phyloP scores from a whole-genome alignment of 2,888 invertebrate genomes.

The Caenorhabditis sp. region DNA sequence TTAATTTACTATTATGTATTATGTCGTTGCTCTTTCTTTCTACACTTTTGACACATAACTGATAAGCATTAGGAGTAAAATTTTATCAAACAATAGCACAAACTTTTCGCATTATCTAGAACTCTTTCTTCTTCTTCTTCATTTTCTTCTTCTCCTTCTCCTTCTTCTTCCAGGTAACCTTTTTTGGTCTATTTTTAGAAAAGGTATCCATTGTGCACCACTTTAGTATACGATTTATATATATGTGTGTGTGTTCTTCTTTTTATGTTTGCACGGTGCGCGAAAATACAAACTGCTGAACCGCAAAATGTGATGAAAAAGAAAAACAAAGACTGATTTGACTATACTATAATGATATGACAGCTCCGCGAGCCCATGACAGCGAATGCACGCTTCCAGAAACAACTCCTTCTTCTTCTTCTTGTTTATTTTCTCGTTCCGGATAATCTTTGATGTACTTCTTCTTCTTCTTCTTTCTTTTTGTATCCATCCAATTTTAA shows the following conservation, averaged over 20 bases:
- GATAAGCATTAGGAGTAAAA: too few relatives aligned
- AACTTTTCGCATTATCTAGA: too few relatives aligned
- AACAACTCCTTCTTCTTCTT: slow-evolving; percentile 5
- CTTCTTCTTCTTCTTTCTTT: too few relatives aligned
- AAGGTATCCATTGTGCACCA: too few relatives aligned
- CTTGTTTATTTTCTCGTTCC: not conserved
- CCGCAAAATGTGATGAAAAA: slow-evolving; percentile 23
- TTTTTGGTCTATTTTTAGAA: not conserved
- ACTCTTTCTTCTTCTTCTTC: not conserved
- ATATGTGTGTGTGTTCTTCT: too few relatives aligned
- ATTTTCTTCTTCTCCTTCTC: slow-evolving; percentile 1
- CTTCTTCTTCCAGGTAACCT: slow-evolving; percentile 22
- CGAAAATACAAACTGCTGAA: slow-evolving; percentile 26
- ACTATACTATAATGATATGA: slow-evolving; percentile 3
- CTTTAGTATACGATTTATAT: too few relatives aligned
- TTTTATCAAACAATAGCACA: too few relatives aligned
- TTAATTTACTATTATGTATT: too few relatives aligned
- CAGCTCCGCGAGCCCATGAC: slow-evolving; percentile 33
- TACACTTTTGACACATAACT: too few relatives aligned
- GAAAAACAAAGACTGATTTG: too few relatives aligned
- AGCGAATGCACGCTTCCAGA: slow-evolving; percentile 36
- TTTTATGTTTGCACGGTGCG: too few relatives aligned
- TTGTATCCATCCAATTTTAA: not conserved
- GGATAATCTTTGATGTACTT: not conserved
- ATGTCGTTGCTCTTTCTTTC: too few relatives aligned